Evolutionary conservation across 1,140 invertebrate genomes (phyloP).

Genomic region (Monomorium pharaonis): DNA sequence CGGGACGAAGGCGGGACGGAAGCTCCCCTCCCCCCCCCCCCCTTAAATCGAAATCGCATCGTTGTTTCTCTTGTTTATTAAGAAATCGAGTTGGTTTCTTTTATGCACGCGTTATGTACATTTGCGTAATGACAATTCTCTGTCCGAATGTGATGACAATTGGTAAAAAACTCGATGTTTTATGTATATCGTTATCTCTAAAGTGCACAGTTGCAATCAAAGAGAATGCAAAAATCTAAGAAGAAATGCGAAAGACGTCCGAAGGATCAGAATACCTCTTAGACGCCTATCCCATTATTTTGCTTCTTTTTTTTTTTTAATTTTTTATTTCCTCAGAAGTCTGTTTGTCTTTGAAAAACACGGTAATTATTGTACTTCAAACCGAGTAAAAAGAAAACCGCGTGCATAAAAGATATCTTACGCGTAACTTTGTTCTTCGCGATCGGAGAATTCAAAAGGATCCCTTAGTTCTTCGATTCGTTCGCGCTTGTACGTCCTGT

Average conservation of each 20-base stretch:
- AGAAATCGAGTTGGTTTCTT: slow-evolving; percentile 9
- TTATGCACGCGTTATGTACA: background rate
- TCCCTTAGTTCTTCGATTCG: background rate
- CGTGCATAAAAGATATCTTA: slow-evolving; percentile 2
- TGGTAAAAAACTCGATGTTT: background rate
- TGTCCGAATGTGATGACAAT: background rate
- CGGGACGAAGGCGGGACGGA: slow-evolving; percentile 42
- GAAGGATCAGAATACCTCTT: background rate
- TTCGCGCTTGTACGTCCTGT: slow-evolving; percentile 43
- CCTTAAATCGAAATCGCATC: slow-evolving; percentile 9
- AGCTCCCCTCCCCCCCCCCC: background rate
- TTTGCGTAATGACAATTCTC: background rate
- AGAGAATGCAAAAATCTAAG: background rate
- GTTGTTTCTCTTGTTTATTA: slow-evolving; percentile 33
- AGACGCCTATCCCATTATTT: no score
- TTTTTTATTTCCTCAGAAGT: no score
- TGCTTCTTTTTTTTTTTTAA: background rate
- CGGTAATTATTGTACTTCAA: background rate
- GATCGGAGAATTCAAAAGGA: slow-evolving; percentile 11
- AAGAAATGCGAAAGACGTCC: background rate
- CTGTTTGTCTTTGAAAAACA: background rate
- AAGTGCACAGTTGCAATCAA: background rate
- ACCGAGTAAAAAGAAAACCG: background rate
- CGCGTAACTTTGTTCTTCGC: background rate
- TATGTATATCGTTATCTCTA: background rate